Evolutionary conservation across 30 jellyfish, hydroid and myxozoan species (phyloP).

Genomic region (Sanderia malayensis): DNA sequence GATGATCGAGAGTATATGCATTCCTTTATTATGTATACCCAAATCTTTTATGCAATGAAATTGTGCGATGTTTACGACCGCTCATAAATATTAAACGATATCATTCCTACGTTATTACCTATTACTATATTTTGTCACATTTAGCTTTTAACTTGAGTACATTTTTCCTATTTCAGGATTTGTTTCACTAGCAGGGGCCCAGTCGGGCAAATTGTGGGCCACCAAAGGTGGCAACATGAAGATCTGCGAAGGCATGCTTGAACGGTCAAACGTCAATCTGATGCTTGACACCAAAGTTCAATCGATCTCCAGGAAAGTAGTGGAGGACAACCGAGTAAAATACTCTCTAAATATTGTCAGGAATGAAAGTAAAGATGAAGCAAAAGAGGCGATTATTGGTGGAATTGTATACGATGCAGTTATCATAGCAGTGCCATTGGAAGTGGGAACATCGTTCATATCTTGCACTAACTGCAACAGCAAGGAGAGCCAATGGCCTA

Average conservation of each 20-base stretch:
- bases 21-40: too few relatives aligned
- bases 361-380: too few relatives aligned
- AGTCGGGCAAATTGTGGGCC: slow-evolving; percentile 69
- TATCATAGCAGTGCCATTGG: slow-evolving; percentile 91
- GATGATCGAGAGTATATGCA: too few relatives aligned
- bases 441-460: slow-evolving; percentile 36
- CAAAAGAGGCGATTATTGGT: too few relatives aligned
- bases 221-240: slow-evolving; percentile 81
- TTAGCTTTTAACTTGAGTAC: too few relatives aligned
- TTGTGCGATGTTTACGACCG: too few relatives aligned
- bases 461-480: slow-evolving; percentile 55
- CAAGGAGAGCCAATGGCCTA: too few relatives aligned
- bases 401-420: slow-evolving; percentile 59
- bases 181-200: slow-evolving; percentile 96
- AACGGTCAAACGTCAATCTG: slow-evolving; percentile 44
- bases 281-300: slow-evolving; percentile 24
- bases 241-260: slow-evolving; percentile 52
- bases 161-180: slow-evolving; percentile 49
- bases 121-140: too few relatives aligned
- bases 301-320: slow-evolving; percentile 27
- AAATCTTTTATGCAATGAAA: too few relatives aligned
- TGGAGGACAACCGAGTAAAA: slow-evolving; percentile 15
- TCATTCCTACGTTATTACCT: too few relatives aligned
- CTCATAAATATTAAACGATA: too few relatives aligned
- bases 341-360: slow-evolving; percentile 24